Evolutionary conservation across 2,888 invertebrate species (phyloP).

Genomic region (Meiosimyza decipiens): DNA sequence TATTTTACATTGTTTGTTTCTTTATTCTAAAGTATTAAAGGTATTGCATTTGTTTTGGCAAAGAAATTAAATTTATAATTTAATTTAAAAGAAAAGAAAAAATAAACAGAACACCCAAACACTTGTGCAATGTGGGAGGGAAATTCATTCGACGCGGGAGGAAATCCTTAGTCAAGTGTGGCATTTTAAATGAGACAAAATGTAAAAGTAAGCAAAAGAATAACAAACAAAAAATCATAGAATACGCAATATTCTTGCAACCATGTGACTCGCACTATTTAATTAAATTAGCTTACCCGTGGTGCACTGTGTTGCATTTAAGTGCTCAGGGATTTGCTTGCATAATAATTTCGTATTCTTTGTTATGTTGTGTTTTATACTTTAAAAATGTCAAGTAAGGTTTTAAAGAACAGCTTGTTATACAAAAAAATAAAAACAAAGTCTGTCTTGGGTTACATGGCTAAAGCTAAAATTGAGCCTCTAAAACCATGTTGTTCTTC

Average conservation of each 20-base stretch:
- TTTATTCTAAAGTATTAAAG: neutral
- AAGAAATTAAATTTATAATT: constrained; percentile 28
- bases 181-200: neutral
- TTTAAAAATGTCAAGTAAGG: no score
- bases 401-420: no score
- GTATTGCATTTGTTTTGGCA: constrained; percentile 27
- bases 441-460: neutral
- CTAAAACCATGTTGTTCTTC: no score
- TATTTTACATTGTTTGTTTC: no score
- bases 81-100: neutral
- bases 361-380: neutral
- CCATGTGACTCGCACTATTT: neutral
- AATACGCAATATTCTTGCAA: neutral
- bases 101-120: constrained; percentile 4
- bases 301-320: no score
- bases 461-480: no score
- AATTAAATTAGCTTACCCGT: constrained; percentile 16
- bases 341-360: no score
- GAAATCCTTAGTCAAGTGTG: constrained; percentile 3
- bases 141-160: neutral
- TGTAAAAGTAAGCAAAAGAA: neutral
- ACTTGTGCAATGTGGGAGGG: neutral
- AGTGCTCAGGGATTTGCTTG: no score
- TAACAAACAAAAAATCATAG: neutral
- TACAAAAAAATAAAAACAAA: no score